Conservation (phyloP, 2,797 vertebrate genomes). For the Tinamus major region DNA sequence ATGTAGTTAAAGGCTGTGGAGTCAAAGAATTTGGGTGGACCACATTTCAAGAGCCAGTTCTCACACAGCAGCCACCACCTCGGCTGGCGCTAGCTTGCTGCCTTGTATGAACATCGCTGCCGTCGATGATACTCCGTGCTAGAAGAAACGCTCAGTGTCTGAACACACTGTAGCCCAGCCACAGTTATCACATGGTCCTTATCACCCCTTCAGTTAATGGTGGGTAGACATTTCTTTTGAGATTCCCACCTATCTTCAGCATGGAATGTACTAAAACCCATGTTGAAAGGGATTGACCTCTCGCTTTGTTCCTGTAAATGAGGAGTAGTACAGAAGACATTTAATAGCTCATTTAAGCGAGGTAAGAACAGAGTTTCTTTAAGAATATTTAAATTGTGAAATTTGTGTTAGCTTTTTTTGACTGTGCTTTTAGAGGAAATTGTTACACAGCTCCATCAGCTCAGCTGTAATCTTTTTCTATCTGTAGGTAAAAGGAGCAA, state of each 20-base stretch:
- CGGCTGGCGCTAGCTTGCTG: neutral
- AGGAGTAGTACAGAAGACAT: neutral
- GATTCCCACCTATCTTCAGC: neutral
- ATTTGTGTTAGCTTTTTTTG: neutral
- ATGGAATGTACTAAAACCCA: neutral
- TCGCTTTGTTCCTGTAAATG: neutral
- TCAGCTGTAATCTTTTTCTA: neutral
- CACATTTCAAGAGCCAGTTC: neutral
- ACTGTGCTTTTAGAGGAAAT: neutral
- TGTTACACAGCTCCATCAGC: neutral
- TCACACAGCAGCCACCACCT: neutral
- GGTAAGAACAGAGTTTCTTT: neutral
- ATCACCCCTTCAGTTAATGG: rapidly evolving
- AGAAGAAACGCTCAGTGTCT: neutral
- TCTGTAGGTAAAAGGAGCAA: neutral
- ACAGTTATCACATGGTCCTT: neutral
- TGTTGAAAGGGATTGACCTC: neutral
- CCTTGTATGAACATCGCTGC: neutral
- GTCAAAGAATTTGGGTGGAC: neutral
- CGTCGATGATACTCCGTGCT: neutral
- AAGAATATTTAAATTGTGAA: neutral
- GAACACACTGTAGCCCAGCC: neutral
- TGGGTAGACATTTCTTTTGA: neutral
- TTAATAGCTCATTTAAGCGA: neutral
- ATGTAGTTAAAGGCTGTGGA: neutral